Conservation (phyloP, 2,888 invertebrate genomes). For the Agrotis ipsilon region DNA sequence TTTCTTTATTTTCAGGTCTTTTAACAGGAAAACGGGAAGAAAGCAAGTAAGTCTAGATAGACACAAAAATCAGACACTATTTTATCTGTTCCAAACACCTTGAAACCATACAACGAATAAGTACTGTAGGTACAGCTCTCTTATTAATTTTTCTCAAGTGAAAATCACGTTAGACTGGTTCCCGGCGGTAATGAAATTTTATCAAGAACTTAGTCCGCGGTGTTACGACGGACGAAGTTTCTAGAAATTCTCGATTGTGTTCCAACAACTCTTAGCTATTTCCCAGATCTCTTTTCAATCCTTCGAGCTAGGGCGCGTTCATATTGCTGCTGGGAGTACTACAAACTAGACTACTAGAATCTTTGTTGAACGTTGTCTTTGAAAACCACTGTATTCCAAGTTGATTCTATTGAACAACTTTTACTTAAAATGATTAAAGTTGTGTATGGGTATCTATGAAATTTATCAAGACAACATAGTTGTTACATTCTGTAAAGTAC, state of each 20-base stretch:
- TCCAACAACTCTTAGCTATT: slow-evolving; percentile 62
- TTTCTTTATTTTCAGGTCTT: slow-evolving; percentile 3
- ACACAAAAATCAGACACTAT: neutral
- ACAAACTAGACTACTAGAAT: neutral
- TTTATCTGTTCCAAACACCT: neutral
- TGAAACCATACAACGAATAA: neutral
- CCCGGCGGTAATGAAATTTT: slow-evolving; percentile 62
- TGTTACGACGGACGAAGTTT: slow-evolving; percentile 49
- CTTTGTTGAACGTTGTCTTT: no score
- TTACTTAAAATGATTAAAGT: neutral
- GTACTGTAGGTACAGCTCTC: neutral
- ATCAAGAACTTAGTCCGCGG: slow-evolving; percentile 59
- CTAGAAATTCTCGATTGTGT: slow-evolving; percentile 62
- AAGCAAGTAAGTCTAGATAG: neutral
- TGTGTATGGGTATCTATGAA: no score
- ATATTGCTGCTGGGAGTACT: neutral
- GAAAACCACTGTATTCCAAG: neutral
- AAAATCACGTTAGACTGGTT: slow-evolving; percentile 38
- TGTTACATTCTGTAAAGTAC: no score
- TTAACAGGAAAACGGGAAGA: neutral
- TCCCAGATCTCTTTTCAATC: slow-evolving; percentile 62
- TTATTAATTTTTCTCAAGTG: slow-evolving; percentile 41
- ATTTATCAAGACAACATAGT: no score
- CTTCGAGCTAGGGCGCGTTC: slow-evolving; percentile 33
- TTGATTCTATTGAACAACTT: no score